Percentiles rank a stretch among this genome's conserved stretches.
phyloP scores from a whole-genome alignment of 2,113 vertebrate species.

The Piaya cayana region DNA sequence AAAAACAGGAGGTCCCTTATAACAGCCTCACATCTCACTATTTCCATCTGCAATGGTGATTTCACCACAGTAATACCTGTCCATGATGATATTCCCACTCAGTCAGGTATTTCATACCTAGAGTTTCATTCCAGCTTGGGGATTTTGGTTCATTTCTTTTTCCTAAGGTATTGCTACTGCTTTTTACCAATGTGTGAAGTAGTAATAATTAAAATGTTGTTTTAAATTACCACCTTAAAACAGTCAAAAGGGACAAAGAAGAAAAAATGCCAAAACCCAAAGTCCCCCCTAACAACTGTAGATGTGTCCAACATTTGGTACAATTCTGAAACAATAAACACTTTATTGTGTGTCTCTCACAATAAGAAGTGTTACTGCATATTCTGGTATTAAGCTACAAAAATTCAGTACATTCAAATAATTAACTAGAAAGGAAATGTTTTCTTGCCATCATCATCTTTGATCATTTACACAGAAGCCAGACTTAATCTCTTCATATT shows the following conservation, averaged over 20 bases:
- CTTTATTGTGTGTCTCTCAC: neutral
- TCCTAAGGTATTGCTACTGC: neutral
- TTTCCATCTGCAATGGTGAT: neutral
- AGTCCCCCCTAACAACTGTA: too few species aligned
- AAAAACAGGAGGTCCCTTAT: neutral
- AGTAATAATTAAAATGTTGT: neutral
- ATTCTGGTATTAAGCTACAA: neutral
- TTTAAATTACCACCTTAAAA: neutral
- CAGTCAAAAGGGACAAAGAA: neutral
- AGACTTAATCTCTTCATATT: neutral
- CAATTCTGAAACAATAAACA: neutral
- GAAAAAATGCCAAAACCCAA: fast-evolving
- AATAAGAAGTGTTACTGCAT: neutral
- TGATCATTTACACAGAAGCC: neutral
- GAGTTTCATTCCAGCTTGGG: neutral
- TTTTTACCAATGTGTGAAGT: neutral
- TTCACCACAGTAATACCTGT: neutral
- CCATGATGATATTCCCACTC: neutral
- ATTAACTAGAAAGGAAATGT: neutral
- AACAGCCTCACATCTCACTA: neutral
- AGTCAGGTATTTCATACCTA: neutral
- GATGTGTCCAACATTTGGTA: neutral
- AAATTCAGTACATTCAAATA: neutral
- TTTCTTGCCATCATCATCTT: neutral
- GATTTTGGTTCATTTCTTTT: neutral